Base-by-base conservation (phyloP, 2,888 invertebrate genomes). In the Amiota minor region DNA sequence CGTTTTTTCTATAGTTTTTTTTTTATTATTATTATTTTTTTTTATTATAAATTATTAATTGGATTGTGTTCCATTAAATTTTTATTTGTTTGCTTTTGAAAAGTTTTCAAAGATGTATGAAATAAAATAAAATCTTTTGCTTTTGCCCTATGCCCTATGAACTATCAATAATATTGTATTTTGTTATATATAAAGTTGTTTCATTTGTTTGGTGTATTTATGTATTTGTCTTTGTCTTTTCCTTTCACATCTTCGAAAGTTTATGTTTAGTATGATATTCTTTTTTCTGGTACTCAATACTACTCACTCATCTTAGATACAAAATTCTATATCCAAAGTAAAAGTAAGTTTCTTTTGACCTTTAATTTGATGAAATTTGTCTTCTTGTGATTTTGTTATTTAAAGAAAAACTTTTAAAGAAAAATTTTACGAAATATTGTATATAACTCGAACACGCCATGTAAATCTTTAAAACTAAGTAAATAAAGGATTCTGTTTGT, bases 21-120 rank as follows among this genome's bases (percentile, higher is more conserved):
- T 79, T 79, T 77, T 76, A 82, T 77, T 81, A 83, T 76, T 77
- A 77, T 64, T 65, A 14, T 53, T 62, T 64, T 71, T 47, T 16
- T 46, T 64, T 16, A 9, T 20, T 20, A 61, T 20, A 61, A 65
- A 47, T 35, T 50, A 75, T 73, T 67, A 71, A 73, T 77, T 77
- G 76, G 65, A 72, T 72, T 70, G 64, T 75, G 73, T 79, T 77
- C 45, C 23, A 45, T 77, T 70, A 75, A 77, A 77, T 76, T 77
- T 77, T 77, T 56, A 16, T 76, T 78, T 74, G 71, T 74, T 65
- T 14, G 47, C 47, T 23, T 16, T n/a, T 65, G 18, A 47, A 23
- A 35, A 12, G n/a, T 64, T n/a, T n/a, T 64, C 2, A 14, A 14
- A 64, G 45, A 12, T 50, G 8, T n/a, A n/a, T 9, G 53, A n/a